Base-by-base conservation (phyloP, 1,140 invertebrate species). In the Oryctes rhinoceros region DNA sequence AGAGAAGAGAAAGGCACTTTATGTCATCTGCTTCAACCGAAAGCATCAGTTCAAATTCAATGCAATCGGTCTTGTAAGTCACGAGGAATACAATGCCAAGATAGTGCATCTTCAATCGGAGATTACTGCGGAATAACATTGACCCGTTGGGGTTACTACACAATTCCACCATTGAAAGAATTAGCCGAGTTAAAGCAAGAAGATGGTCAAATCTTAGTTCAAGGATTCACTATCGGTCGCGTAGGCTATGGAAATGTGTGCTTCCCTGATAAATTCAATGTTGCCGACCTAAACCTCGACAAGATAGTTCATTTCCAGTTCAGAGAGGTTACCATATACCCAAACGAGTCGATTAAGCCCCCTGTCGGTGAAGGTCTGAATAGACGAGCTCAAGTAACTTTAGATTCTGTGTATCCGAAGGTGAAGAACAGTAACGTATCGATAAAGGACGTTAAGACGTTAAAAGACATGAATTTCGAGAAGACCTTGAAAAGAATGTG, bases 351-450 rank as follows among this genome's bases (percentile, higher is more conserved):
- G 1, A 90, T 91, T 77, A 94, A 94, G 88, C 90, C 97, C 15
- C 91, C 94, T 0, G 87, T 96, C 7, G 98, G 98, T 0, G 88
- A 93, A 79, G 98, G 95, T 0, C 88, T 99, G 4, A 99, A 99
- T 89, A 91, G 96, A 35, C 93, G 93, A 49, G 98, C 98, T 5
- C 94, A 98, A 87, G 94, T 97, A 0, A 98, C 97, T 0, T 87
- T 99, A 49, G 96, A 99, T 87, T 91, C 95, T 83, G 96, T 99
- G 3, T 99, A 96, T 96, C 98, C 98, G 0, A 89, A 92, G n/a
- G 96, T 98, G 87, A 98, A 98, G 89, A 93, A 92, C 2, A 92
- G 92, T 30, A 92, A 94, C 24, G 89, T 93, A 79, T 91, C 94
- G 1, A 96, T 99, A 37, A 97, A 93, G 76, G 94, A 96, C 87